Evolutionary conservation across 2,888 invertebrate genomes (phyloP).

Genomic region (Tenthredo notha): DNA sequence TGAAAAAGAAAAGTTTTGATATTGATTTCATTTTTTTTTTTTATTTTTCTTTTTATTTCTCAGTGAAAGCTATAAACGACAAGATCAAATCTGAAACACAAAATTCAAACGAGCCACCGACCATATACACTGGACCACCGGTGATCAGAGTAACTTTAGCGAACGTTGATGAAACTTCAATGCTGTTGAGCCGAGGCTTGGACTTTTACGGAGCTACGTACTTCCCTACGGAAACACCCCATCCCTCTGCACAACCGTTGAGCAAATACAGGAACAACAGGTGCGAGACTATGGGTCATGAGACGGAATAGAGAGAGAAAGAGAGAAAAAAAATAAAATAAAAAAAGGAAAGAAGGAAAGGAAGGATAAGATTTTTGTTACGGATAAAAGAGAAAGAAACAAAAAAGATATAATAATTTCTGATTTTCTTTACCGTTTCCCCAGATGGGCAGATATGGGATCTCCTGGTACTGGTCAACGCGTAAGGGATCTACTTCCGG

Average conservation of each 20-base stretch:
- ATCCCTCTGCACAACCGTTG: constrained; percentile 80
- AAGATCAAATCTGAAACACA: constrained; percentile 73
- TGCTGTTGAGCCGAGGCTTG: constrained; percentile 89
- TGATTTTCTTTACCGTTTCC: constrained; percentile 61
- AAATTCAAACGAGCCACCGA: constrained; percentile 75
- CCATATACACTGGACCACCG: constrained; percentile 75
- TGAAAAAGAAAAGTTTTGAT: constrained; percentile 60
- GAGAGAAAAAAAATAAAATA: not conserved
- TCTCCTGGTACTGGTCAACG: constrained; percentile 82
- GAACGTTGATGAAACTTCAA: constrained; percentile 78
- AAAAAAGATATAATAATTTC: not conserved
- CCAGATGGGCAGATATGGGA: constrained; percentile 85
- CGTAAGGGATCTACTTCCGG: constrained; percentile 88
- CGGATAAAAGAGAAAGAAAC: not conserved
- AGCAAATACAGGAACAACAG: constrained; percentile 76
- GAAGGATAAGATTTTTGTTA: not conserved
- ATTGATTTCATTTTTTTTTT: constrained; percentile 56
- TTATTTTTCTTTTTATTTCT: constrained; percentile 44
- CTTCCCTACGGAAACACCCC: constrained; percentile 90
- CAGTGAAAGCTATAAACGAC: constrained; percentile 75
- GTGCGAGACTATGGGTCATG: constrained; percentile 60
- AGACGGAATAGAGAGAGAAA: not conserved
- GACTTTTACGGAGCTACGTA: constrained; percentile 94
- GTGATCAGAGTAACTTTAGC: constrained; percentile 78
- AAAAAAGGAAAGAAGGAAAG: not conserved